phyloP scores from a whole-genome alignment of 2,113 vertebrate species.

The Gobio gobio region DNA sequence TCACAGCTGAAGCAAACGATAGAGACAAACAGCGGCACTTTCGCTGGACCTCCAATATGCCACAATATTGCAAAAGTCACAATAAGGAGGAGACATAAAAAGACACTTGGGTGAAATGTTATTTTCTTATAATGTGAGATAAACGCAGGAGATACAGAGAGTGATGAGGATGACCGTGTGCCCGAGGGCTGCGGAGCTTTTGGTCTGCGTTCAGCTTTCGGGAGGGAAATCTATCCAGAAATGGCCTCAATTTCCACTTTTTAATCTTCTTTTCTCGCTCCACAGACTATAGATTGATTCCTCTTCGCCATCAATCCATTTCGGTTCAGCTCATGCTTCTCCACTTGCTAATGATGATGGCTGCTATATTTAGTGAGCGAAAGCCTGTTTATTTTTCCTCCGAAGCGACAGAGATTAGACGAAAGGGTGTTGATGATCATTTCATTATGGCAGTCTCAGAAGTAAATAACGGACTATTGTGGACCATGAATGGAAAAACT shows the following conservation, averaged over 20 bases:
- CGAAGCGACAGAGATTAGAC: constrained; percentile 50
- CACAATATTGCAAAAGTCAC: not conserved
- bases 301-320: constrained; percentile 50
- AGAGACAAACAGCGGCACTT: not conserved
- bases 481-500: not conserved
- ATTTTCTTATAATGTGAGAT: constrained; percentile 34
- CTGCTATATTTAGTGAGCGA: constrained; percentile 52
- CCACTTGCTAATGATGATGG: constrained; percentile 53
- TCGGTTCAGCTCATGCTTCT: constrained; percentile 44
- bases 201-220: constrained; percentile 16
- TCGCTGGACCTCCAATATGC: not conserved
- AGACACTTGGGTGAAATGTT: constrained; percentile 28
- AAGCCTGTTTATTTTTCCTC: constrained; percentile 41
- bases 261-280: constrained; percentile 40
- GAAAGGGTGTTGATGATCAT: constrained; percentile 41
- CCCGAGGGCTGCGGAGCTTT: constrained; percentile 14
- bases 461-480: constrained; percentile 41
- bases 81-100: constrained; percentile 22
- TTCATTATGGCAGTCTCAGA: constrained; percentile 40
- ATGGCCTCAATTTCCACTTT: constrained; percentile 51
- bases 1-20: not conserved
- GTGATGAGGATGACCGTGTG: not conserved
- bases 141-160: constrained; percentile 25
- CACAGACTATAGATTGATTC: constrained; percentile 52
- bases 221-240: constrained; percentile 48